Evolutionary conservation across 2,113 vertebrate genomes (phyloP), one percentile per base, ranked within the genome.

Genomic region (Actenoides hombroni): DNA sequence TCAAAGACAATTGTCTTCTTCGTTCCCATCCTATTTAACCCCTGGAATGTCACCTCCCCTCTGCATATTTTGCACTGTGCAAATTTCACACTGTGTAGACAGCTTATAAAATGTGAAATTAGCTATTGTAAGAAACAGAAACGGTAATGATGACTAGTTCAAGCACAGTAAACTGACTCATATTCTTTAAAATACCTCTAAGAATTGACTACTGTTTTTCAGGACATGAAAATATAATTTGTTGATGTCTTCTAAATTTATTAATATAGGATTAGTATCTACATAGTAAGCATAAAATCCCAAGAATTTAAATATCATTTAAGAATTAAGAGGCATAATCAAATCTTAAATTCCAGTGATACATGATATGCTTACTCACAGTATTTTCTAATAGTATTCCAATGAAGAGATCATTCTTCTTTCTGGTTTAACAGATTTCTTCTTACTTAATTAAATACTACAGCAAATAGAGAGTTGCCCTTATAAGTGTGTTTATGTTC

Each of bases 1-100:
- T 54, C 63, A 56, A 39, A 73, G 67, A 31, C 5, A 44, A n/a
- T 44, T 21, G 5, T 21, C 20, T 84, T 84, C 69, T 35, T 84
- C 35, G 6, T 48, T 51, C 33, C 6, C 11, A 37, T 56, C 16
- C 19, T 29, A 11, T 79, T 74, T 78, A 40, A 33, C 2, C 15
- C 10, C 17, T 44, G 24, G 33, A 83, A 25, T 61, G 3, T 12
- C 13, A 7, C 7, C 20, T 77, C 5, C 26, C 3, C 5, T 51
- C 15, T 3, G 1, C 5, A 56, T 8, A 25, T 69, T 85, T 65
- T 1, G 0, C 16, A 28, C 13, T 16, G 7, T 70, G 24, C 2
- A 57, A 67, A 63, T 0, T 3, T 53, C 40, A 48, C 8, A 13
- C 26, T 74, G 13, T 12, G 8, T 31, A 46, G 35, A 44, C 11